Conservation (phyloP, 2,113 vertebrate genomes). For the Tretioscincus oriximinensis region DNA sequence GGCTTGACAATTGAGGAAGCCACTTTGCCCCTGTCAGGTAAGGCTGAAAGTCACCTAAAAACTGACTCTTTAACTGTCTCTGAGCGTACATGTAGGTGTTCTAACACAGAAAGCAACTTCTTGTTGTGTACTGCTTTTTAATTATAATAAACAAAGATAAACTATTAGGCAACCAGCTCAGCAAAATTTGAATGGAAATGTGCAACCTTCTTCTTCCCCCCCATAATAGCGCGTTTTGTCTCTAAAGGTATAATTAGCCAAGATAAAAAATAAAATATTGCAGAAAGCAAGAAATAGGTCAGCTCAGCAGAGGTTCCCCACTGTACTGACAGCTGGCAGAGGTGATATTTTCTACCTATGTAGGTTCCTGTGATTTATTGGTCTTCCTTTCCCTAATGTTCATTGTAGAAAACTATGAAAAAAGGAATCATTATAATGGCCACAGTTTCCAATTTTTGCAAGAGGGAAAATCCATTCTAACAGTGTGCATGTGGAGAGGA, state of each 20-base stretch:
- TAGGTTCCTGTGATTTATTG: constrained; percentile 59
- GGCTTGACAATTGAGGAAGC: too few species aligned
- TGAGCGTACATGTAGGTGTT: neutral
- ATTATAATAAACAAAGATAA: constrained; percentile 14
- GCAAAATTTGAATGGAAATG: neutral
- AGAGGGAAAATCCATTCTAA: neutral
- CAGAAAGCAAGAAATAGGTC: constrained; percentile 66
- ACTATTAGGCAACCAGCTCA: constrained; percentile 11
- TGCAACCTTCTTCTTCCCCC: neutral
- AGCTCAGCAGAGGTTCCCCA: constrained; percentile 66
- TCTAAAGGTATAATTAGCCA: constrained; percentile 70
- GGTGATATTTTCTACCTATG: constrained; percentile 32
- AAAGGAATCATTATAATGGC: constrained; percentile 36
- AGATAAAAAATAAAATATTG: constrained; percentile 55
- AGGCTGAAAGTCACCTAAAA: neutral
- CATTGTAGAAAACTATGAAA: constrained; percentile 29
- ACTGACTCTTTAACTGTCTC: neutral
- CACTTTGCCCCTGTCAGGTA: too few species aligned
- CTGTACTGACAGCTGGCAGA: constrained; percentile 60
- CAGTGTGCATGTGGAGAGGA: neutral
- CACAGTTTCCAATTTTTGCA: constrained; percentile 16
- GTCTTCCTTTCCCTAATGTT: constrained; percentile 43
- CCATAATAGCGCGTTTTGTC: constrained; percentile 30
- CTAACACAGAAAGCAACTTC: constrained; percentile 30
- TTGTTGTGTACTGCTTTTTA: constrained; percentile 21